Base-by-base conservation (phyloP, 2,113 vertebrate genomes). In the Mastomys coucha region DNA sequence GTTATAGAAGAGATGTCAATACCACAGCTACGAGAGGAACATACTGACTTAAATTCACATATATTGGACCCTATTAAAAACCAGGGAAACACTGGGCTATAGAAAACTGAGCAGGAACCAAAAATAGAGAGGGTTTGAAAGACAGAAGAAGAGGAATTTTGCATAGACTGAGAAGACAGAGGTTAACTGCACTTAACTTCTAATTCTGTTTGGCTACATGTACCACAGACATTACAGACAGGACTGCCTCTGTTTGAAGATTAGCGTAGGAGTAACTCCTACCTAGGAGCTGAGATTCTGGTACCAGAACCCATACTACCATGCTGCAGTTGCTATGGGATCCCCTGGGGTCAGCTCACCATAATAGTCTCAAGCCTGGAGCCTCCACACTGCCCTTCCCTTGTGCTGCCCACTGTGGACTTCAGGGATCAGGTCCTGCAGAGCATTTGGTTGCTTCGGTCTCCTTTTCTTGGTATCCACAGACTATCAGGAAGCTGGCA, bases 1-100 rank as follows among this genome's bases (percentile, higher is more conserved):
- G 69, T 63, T 91, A 87, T 11, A 91, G 22, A 45, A 86, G n/a
- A 91, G 65, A 13, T 53, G 49, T 90, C 75, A 91, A 63, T 65
- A n/a, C 67, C 65, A 91, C 36, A 22, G 53, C 49, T 45, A 26
- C 16, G 63, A 75, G 53, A 56, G 53, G 77, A 77, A 67, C 8
- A n/a, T 1, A 0, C 7, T n/a, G 49, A 63, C 73, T 91, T 91
- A 89, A 45, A 87, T 65, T 88, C 87, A 63, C 26, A 9, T 28
- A 12, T 36, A 39, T 3, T 60, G 31, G 60, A 5, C 28, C 72
- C 33, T 91, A 16, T 51, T 53, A 53, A 82, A 58, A 89, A 91
- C 33, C 60, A 63, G 22, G 7, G 26, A 69, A 63, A 28, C 31
- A n/a, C 36, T 72, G 31, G n/a, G 3, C 42, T 76, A 3, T 20